These are phyloP conservation scores for Leptinotarsa undecemlineata DNA, from an alignment of 1,140 invertebrate species.

Conservation along the genomic window DNA sequence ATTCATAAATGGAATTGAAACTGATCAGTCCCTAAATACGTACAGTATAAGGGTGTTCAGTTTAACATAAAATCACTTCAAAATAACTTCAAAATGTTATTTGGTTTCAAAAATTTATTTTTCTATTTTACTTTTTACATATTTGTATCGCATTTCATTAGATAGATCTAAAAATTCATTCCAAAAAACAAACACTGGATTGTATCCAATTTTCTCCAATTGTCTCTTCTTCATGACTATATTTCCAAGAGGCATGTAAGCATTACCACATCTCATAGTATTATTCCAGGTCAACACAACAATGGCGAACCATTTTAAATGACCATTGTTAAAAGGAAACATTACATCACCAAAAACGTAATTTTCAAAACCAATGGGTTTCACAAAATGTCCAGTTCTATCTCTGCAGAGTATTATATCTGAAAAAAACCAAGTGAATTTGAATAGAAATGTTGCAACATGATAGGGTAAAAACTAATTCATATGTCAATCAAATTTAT, in stretches of 20 bases:
- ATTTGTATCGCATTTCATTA: constrained; percentile 10
- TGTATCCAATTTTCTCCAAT: constrained; percentile 62
- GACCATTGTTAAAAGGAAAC: constrained; percentile 53
- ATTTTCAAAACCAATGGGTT: constrained; percentile 51
- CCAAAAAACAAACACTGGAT: constrained; percentile 53
- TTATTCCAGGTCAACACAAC: constrained; percentile 55
- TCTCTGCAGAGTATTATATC: constrained; percentile 63
- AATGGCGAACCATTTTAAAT: constrained; percentile 57
- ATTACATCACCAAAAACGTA: constrained; percentile 56
- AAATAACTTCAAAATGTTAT: too few relatives aligned
- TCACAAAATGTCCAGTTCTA: constrained; percentile 52
- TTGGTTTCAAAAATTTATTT: background rate
- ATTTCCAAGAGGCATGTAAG: constrained; percentile 52
- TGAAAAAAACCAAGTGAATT: constrained; percentile 44
- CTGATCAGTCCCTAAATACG: too few relatives aligned
- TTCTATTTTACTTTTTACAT: constrained; percentile 9
- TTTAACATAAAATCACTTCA: too few relatives aligned
- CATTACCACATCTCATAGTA: constrained; percentile 49
- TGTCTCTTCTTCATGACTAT: constrained; percentile 60
- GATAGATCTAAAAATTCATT: constrained; percentile 31
- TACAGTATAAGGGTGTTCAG: too few relatives aligned
- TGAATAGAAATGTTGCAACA: background rate
- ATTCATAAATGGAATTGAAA: too few relatives aligned
- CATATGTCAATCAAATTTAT: background rate
- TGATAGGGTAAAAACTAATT: too few relatives aligned